These are phyloP conservation scores for Lepidurus apus DNA, from an alignment of 1,140 invertebrate genomes.

Conservation along the genomic window DNA sequence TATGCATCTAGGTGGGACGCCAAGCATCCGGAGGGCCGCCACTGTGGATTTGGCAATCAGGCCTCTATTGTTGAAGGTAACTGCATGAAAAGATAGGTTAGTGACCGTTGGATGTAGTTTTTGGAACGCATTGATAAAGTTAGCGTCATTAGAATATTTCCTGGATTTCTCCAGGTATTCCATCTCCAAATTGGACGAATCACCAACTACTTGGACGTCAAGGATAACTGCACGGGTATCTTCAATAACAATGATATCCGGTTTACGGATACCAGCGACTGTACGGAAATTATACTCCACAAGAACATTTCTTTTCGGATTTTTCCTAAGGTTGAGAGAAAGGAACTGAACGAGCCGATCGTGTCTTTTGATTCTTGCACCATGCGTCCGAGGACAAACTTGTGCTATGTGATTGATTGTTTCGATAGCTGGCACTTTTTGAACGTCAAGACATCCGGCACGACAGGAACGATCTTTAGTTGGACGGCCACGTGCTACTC, in stretches of 20 bases:
- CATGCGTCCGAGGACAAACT: not conserved
- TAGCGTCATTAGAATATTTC: not conserved
- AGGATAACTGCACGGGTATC: not conserved
- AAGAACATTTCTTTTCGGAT: not conserved
- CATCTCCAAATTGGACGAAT: not conserved
- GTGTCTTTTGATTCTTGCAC: not conserved
- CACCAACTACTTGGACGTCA: not conserved
- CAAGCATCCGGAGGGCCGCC: not conserved
- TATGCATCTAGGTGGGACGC: not conserved
- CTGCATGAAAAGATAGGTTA: too few species aligned
- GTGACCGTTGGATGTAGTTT: too few species aligned
- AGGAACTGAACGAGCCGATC: not conserved
- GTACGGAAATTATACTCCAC: not conserved
- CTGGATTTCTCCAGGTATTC: not conserved
- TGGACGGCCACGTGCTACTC: too few species aligned
- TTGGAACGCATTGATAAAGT: too few species aligned
- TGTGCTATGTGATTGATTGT: not conserved
- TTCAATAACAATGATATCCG: not conserved
- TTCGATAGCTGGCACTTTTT: too few species aligned
- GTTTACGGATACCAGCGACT: not conserved
- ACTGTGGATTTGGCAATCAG: not conserved
- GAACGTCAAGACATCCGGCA: not conserved
- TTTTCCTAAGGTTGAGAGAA: not conserved
- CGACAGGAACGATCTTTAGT: not conserved
- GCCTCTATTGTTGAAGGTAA: too few species aligned